Base-by-base conservation (phyloP, 2,888 invertebrate species). In the Papilio gigon region DNA sequence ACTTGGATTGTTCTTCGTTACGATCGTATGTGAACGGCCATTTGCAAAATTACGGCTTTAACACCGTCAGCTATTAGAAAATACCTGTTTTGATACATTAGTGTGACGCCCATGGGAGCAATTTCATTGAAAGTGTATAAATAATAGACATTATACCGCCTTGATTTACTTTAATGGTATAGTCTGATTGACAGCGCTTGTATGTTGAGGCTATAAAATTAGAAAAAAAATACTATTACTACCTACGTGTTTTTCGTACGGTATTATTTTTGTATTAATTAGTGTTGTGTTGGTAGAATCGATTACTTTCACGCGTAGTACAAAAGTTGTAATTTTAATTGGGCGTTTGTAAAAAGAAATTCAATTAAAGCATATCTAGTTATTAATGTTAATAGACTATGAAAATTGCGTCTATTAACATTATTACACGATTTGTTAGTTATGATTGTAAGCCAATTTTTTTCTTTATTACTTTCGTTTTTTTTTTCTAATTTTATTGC, bases 41-140 rank as follows among this genome's bases (percentile, higher is more conserved):
- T 86, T 87, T 86, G 86, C 86, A 71, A 89, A 88, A 89, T 89
- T 86, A 87, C 79, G 82, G 81, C 81, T 84, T 84, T 79, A 80
- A 83, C 77, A 72, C 69, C 74, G 72, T 73, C 76, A 77, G 76
- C 81, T 81, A 87, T 88, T 88, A 86, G 78, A 77, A 77, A 56
- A 76, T 87, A 88, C 85, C 87, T 82, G 87, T 82, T 78, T 78
- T 75, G 77, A 78, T 81, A 78, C 78, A 83, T 84, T 79, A 76
- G 77, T 75, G 63, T 64, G 75, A 81, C 77, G 77, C 87, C 87
- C 79, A 78, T 82, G 82, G 87, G 83, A 85, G 77, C 77, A 77
- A 86, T 86, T 86, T 83, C 72, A 76, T 74, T 74, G 77, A 78
- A 78, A 77, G 74, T 75, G 76, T 78, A 79, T 77, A 80, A 81